Evolutionary conservation across 2,797 vertebrate species (phyloP).

Genomic region (Trachops cirrhosus): DNA sequence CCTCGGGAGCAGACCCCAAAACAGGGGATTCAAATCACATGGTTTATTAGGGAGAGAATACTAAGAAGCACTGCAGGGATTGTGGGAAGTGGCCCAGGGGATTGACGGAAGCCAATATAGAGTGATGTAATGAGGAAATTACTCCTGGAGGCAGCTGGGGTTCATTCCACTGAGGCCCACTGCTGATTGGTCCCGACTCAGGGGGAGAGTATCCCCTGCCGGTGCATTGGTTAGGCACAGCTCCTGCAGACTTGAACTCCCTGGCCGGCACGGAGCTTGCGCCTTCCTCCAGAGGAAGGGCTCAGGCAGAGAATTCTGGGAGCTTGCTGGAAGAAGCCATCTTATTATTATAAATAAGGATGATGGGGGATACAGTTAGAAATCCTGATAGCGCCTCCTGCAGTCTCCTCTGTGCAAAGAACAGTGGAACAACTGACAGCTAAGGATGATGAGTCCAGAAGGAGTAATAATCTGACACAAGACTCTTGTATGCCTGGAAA

Average conservation of each 20-base stretch:
- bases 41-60: neutral
- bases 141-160: neutral
- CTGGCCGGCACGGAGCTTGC: too few species aligned
- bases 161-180: neutral
- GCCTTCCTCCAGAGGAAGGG: too few species aligned
- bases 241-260: too few species aligned
- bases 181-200: too few species aligned
- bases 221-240: too few species aligned
- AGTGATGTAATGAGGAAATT: neutral
- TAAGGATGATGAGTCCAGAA: neutral
- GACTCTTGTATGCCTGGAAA: neutral
- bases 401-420: neutral
- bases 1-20: neutral
- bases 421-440: neutral
- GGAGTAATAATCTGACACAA: neutral
- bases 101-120: neutral
- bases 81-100: neutral
- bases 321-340: too few species aligned
- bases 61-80: neutral
- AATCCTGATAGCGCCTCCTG: fast-evolving
- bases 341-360: too few species aligned
- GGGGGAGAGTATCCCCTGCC: too few species aligned
- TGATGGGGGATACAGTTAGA: too few species aligned
- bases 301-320: too few species aligned
- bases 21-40: neutral